Evolutionary conservation across 2,888 invertebrate species (phyloP), one percentile per base, ranked within the genome.

Genomic region (Cephalotes varians): DNA sequence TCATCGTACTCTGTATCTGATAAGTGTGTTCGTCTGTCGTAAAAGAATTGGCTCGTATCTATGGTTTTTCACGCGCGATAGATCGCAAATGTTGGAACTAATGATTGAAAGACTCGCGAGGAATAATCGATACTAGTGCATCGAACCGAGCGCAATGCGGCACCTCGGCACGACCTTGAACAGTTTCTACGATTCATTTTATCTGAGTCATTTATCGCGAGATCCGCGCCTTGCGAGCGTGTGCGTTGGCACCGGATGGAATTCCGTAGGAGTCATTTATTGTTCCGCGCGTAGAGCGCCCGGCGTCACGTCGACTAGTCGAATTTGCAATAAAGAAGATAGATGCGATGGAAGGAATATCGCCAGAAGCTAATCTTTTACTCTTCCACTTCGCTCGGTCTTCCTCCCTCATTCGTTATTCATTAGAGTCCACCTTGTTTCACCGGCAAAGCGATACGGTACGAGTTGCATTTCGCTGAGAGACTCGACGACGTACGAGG

Each of bases 301-400:
- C 81, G 56, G 44, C 82, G 84, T 89, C 88, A 84, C 87, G 88
- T 88, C 83, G 90, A 84, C 90, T 90, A 80, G 77, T 90, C 90
- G 90, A 90, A 90, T 90, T 90, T 90, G 87, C 87, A 90, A 90
- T 90, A 90, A 90, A 88, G 90, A 90, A 90, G 90, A 90, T 88
- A 87, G 82, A 90, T 90, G 90, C 85, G 85, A 85, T 73, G 85
- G 83, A 62, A 85, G 83, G 85, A 83, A 88, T 88, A 86, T 85
- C 84, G 81, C 81, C 67, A 54, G 83, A 47, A 82, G 86, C 88
- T 84, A 86, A 86, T 90, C 90, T 88, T 86, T 87, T 86, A 85
- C 88, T 86, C 81, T 81, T 72, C 84, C 86, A 72, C 76, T 83
- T 84, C 79, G 83, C 86, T 82, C 82, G 82, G 62, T 80, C 80